These are phyloP conservation scores for Asobara japonica DNA, from an alignment of 1,140 invertebrate species.

Conservation along the genomic window DNA sequence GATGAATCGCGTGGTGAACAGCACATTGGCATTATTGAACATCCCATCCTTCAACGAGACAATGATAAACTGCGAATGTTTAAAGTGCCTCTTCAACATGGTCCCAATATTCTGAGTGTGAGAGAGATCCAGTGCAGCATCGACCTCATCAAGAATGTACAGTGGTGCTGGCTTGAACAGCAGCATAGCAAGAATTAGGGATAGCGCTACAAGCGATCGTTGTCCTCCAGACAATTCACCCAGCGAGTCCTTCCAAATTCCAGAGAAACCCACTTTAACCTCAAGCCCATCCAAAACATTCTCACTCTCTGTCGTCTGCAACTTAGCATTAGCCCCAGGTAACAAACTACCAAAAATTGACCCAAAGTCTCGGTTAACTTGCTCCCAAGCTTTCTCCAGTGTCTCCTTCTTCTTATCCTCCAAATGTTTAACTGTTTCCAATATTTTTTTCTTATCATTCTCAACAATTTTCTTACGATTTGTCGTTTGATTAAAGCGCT, in stretches of 20 bases:
- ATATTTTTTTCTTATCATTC: conserved; percentile 84
- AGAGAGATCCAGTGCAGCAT: conserved; percentile 96
- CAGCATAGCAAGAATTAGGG: conserved; percentile 95
- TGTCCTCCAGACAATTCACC: conserved; percentile 97
- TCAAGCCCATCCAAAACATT: conserved; percentile 88
- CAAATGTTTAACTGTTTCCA: conserved; percentile 84
- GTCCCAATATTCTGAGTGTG: conserved; percentile 99
- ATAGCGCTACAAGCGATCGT: conserved; percentile 94
- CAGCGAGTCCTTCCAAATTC: conserved; percentile 95
- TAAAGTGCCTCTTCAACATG: conserved; percentile 96
- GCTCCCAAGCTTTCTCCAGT: conserved; percentile 80
- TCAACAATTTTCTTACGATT: conserved; percentile 87
- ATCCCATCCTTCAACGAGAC: conserved; percentile 99
- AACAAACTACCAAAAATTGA: conserved; percentile 93
- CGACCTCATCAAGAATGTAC: conserved; percentile 99
- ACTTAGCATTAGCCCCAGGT: conserved; percentile 87
- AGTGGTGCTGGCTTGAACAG: conserved; percentile 97
- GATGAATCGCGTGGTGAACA: conserved; percentile 94
- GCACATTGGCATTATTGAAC: conserved; percentile 99
- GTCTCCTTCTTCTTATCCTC: conserved; percentile 90
- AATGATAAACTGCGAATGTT: conserved; percentile 97
- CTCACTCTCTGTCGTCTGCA: conserved; percentile 79
- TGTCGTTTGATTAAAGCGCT: conserved; percentile 83
- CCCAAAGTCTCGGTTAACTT: conserved; percentile 92
- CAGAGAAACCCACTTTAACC: conserved; percentile 93